These are phyloP conservation scores for Tetramorium bicarinatum DNA, from an alignment of 2,888 invertebrate species.

Conservation along the genomic window DNA sequence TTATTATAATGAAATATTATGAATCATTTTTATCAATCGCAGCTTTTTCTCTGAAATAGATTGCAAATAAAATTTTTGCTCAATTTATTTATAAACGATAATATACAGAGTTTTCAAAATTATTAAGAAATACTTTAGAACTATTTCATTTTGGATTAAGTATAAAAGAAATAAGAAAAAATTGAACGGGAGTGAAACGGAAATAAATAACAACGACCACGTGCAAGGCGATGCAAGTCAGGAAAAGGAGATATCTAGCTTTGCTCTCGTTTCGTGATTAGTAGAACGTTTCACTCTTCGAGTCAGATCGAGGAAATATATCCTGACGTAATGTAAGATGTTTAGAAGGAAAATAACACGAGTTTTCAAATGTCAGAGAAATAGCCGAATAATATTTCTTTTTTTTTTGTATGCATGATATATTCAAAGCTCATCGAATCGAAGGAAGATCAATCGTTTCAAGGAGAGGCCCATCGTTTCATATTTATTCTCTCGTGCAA, in stretches of 20 bases:
- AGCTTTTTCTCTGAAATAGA: neutral
- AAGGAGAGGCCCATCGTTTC: neutral
- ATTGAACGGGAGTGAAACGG: neutral
- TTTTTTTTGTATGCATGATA: neutral
- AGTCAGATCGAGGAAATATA: slow-evolving; percentile 22
- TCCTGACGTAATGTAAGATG: slow-evolving; percentile 13
- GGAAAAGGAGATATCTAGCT: slow-evolving; percentile 14
- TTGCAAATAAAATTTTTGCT: neutral
- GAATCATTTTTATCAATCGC: neutral
- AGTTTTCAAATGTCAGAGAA: neutral
- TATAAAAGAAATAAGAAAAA: neutral
- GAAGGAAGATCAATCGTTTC: neutral
- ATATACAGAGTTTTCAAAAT: neutral
- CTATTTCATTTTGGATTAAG: neutral
- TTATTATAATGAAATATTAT: neutral
- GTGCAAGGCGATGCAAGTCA: neutral
- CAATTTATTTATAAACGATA: neutral
- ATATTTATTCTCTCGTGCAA: neutral
- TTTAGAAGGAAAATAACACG: neutral
- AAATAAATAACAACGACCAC: slow-evolving; percentile 1
- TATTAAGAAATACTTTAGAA: slow-evolving; percentile 4
- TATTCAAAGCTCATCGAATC: neutral
- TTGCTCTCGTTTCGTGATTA: slow-evolving; percentile 34
- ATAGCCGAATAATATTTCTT: neutral
- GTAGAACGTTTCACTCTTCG: slow-evolving; percentile 48